Evolutionary conservation across 2,797 vertebrate species (phyloP).

Genomic region (Pelobates cultripes): DNA sequence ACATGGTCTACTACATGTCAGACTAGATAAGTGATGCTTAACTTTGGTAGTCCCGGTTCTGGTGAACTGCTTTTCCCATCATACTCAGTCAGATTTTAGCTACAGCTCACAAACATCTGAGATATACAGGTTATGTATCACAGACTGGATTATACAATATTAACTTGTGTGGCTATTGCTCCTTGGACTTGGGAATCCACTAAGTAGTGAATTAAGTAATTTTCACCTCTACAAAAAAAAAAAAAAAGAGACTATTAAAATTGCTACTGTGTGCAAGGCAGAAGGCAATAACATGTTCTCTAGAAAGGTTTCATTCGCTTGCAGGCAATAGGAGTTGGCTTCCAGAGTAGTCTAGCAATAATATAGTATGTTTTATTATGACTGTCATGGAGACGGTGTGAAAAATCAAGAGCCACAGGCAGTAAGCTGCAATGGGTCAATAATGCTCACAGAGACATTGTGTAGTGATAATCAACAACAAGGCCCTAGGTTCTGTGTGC

Average conservation of each 20-base stretch:
- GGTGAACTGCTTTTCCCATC: too few species aligned
- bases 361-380: slow-evolving; percentile 74
- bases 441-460: slow-evolving; percentile 73
- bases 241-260: slow-evolving; percentile 20
- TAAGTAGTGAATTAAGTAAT: too few species aligned
- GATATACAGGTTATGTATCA: too few species aligned
- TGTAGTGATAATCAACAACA: slow-evolving; percentile 77
- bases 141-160: too few species aligned
- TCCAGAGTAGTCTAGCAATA: slow-evolving; percentile 59
- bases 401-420: slow-evolving; percentile 76
- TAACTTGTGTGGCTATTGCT: too few species aligned
- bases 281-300: slow-evolving; percentile 58
- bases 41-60: too few species aligned
- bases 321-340: slow-evolving; percentile 55
- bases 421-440: slow-evolving; percentile 76
- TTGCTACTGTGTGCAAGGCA: slow-evolving; percentile 35
- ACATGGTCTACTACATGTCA: too few species aligned
- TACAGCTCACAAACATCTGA: too few species aligned
- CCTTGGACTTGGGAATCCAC: too few species aligned
- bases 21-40: too few species aligned
- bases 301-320: slow-evolving; percentile 55
- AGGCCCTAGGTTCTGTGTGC: slow-evolving; percentile 69
- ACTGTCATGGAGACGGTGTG: slow-evolving; percentile 79
- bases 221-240: too few species aligned
- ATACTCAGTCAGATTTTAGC: too few species aligned